Conservation (phyloP, 2,113 vertebrate species). For the Syngnathus typhle region DNA sequence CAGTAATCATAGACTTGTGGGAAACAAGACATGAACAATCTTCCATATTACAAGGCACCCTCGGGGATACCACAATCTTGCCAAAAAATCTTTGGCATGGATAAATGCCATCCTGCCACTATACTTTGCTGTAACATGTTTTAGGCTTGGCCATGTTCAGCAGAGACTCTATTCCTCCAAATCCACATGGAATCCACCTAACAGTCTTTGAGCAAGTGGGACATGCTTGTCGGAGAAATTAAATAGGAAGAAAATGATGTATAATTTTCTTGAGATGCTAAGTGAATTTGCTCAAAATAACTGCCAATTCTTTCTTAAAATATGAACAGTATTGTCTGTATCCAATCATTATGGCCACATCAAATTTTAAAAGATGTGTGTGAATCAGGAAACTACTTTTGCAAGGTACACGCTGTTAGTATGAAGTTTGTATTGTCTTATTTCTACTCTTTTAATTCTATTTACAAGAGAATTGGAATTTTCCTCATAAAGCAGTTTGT, state of each 20-base stretch:
- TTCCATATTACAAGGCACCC: slow-evolving; percentile 30
- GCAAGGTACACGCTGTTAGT: not conserved
- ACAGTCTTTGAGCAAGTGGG: not conserved
- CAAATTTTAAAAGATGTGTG: not conserved
- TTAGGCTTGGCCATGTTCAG: not conserved
- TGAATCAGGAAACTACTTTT: not conserved
- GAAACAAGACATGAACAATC: slow-evolving; percentile 16
- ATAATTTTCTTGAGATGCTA: slow-evolving; percentile 11
- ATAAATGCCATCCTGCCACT: not conserved
- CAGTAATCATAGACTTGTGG: slow-evolving; percentile 42
- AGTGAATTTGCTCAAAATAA: slow-evolving; percentile 14
- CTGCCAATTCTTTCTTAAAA: not conserved
- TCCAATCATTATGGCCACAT: not conserved
- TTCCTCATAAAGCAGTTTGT: not conserved
- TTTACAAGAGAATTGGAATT: not conserved
- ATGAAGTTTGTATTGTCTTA: not conserved
- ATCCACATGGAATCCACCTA: not conserved
- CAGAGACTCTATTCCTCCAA: not conserved
- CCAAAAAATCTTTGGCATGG: not conserved
- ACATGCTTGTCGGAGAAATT: not conserved
- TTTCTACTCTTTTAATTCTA: not conserved
- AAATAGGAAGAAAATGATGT: not conserved
- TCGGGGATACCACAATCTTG: slow-evolving; percentile 8
- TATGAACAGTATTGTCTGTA: not conserved
- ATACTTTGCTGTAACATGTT: not conserved